These are phyloP conservation scores for Hycleus phaleratus DNA, from an alignment of 1,140 invertebrate genomes.

Conservation along the genomic window DNA sequence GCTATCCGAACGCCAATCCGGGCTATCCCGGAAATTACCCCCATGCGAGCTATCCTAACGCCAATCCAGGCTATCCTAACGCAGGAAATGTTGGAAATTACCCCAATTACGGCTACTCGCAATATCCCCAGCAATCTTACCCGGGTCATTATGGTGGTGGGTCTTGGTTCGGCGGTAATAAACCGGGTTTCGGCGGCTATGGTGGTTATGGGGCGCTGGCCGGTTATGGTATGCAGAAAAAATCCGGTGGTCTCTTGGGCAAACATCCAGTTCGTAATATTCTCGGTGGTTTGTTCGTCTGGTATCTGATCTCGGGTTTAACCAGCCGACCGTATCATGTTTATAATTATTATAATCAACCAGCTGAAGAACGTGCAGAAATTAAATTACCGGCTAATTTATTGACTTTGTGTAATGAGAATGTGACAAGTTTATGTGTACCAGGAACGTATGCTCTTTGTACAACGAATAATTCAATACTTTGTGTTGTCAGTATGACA, in stretches of 20 bases:
- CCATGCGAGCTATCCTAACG: neutral
- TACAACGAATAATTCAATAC: constrained; percentile 24
- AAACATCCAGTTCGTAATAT: constrained; percentile 25
- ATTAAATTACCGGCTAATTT: constrained; percentile 27
- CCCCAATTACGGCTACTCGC: neutral
- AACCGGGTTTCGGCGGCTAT: constrained; percentile 14
- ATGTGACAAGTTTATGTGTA: constrained; percentile 23
- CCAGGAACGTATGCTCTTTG: constrained; percentile 20
- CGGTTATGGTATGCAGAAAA: constrained; percentile 19
- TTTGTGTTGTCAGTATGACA: constrained; percentile 23
- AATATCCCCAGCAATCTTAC: neutral
- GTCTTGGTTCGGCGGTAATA: constrained; percentile 11
- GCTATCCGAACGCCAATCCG: neutral
- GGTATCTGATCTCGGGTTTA: constrained; percentile 24
- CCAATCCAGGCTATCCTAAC: neutral
- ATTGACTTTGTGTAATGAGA: constrained; percentile 25
- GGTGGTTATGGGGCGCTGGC: constrained; percentile 8
- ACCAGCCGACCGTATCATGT: constrained; percentile 24
- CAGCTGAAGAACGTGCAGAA: constrained; percentile 17
- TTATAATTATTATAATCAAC: constrained; percentile 29
- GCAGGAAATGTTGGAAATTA: no score
- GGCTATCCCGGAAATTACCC: neutral
- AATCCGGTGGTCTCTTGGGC: constrained; percentile 25
- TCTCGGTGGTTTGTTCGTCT: constrained; percentile 26
- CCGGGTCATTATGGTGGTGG: neutral